phyloP scores from a whole-genome alignment of 2,888 invertebrate species.

The Lepas anatifera region DNA sequence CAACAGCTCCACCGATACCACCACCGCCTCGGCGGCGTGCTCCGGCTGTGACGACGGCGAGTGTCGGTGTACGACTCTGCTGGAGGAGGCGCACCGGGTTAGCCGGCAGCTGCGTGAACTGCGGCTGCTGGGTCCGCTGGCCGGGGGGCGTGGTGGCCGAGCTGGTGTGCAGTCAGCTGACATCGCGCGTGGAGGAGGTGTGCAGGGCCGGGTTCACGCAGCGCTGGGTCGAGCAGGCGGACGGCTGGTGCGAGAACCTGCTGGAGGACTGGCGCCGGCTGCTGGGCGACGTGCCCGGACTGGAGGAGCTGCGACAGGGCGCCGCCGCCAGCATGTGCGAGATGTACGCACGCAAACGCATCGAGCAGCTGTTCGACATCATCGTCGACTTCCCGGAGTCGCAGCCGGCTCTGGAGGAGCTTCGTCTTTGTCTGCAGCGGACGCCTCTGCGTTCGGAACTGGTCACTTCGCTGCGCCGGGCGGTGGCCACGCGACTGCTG shows the following conservation, averaged over 20 bases:
- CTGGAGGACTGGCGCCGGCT: not conserved
- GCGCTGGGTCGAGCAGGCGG: not conserved
- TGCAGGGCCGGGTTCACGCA: not conserved
- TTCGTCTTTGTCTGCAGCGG: slow-evolving; percentile 70
- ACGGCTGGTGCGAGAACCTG: not conserved
- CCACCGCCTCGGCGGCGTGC: not conserved
- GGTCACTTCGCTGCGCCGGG: slow-evolving; percentile 21
- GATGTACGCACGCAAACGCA: slow-evolving; percentile 73
- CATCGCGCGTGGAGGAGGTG: not conserved
- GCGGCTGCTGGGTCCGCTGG: slow-evolving; percentile 37
- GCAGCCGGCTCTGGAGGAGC: slow-evolving; percentile 78
- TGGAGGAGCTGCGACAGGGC: not conserved
- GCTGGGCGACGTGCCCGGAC: not conserved
- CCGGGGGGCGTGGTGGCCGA: not conserved
- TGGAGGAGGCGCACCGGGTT: slow-evolving; percentile 41
- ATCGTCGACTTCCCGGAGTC: slow-evolving; percentile 96
- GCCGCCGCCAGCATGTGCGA: slow-evolving; percentile 47
- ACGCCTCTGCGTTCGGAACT: slow-evolving; percentile 66
- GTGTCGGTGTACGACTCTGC: not conserved
- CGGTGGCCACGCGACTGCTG: slow-evolving; percentile 51
- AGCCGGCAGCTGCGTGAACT: slow-evolving; percentile 32
- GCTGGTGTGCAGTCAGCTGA: not conserved
- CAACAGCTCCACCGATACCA: too few relatives aligned
- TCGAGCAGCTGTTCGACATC: slow-evolving; percentile 87
- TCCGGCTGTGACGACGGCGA: not conserved